Evolutionary conservation across 2,113 vertebrate genomes (phyloP).

Genomic region (Dasypus novemcinctus): DNA sequence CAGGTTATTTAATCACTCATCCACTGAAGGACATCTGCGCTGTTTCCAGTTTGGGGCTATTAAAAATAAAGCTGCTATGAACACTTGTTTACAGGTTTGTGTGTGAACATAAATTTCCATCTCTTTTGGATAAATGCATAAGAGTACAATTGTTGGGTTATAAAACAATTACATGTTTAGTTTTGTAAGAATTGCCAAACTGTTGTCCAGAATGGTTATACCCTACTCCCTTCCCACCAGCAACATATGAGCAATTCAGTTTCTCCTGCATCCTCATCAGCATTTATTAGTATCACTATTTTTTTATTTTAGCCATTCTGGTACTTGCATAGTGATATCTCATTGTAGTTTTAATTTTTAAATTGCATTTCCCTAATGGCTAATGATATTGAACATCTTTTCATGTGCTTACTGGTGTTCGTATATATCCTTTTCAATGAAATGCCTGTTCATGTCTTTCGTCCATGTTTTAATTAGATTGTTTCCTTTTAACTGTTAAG

Average conservation of each 20-base stretch:
- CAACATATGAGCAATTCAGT: not conserved
- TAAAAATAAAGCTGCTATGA: not conserved
- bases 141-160: not conserved
- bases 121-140: not conserved
- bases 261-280: not conserved
- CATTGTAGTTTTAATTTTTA: not conserved
- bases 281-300: not conserved
- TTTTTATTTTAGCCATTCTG: no score
- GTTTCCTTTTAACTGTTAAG: not conserved
- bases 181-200: not conserved
- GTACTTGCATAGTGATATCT: no score
- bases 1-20: not conserved
- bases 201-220: not conserved
- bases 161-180: not conserved
- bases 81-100: not conserved
- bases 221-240: not conserved
- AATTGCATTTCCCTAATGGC: not conserved
- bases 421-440: no score
- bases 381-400: not conserved
- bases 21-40: not conserved
- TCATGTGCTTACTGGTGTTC: no score
- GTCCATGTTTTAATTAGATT: not conserved
- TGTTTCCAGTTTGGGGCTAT: not conserved
- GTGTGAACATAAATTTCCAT: not conserved
- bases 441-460: no score